phyloP scores from a whole-genome alignment of 2,888 invertebrate genomes.

The Anorthoa munda region DNA sequence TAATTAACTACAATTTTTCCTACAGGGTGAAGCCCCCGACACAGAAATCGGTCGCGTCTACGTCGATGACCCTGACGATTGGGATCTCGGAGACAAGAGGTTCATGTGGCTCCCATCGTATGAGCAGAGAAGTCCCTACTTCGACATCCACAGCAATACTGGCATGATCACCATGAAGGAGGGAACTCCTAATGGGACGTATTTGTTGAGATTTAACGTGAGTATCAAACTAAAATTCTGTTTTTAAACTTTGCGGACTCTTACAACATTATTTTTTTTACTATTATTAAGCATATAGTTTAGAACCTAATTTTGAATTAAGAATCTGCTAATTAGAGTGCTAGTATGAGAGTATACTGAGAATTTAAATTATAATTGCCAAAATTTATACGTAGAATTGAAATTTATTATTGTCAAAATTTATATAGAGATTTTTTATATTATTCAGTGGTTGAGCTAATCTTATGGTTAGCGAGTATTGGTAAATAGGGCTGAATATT shows the following conservation, averaged over 20 bases:
- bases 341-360: too few relatives aligned
- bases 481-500: too few relatives aligned
- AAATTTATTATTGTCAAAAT: too few relatives aligned
- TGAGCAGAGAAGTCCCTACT: slow-evolving; percentile 91
- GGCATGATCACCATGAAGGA: slow-evolving; percentile 97
- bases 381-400: too few relatives aligned
- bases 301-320: too few relatives aligned
- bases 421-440: background rate
- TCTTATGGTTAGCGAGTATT: too few relatives aligned
- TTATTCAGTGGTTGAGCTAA: background rate
- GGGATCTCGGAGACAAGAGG: slow-evolving; percentile 98
- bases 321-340: too few relatives aligned
- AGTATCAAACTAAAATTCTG: slow-evolving; percentile 70
- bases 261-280: too few relatives aligned
- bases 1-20: slow-evolving; percentile 1
- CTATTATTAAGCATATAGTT: too few relatives aligned
- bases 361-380: too few relatives aligned
- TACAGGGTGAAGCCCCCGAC: slow-evolving; percentile 94
- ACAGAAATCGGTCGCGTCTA: slow-evolving; percentile 97
- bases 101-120: slow-evolving; percentile 93
- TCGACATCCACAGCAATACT: slow-evolving; percentile 93
- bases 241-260: too few relatives aligned
- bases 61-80: slow-evolving; percentile 98
- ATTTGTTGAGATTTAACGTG: slow-evolving; percentile 93
- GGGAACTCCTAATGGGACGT: slow-evolving; percentile 94